These are phyloP conservation scores for Cephus rjabovi DNA, from an alignment of 2,888 invertebrate species.

Conservation along the genomic window DNA sequence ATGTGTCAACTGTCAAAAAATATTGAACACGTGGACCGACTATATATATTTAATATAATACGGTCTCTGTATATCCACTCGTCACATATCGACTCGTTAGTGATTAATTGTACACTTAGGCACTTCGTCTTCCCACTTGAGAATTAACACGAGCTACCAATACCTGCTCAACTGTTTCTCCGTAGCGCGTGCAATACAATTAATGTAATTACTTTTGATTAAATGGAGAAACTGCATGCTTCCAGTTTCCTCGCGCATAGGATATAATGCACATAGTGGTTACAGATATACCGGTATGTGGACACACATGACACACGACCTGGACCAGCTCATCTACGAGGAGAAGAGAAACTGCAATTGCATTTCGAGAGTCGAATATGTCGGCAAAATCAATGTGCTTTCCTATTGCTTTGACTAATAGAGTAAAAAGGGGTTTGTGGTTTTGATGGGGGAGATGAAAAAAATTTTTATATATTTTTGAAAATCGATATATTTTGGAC, in stretches of 20 bases:
- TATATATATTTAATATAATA: not conserved
- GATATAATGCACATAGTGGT: not conserved
- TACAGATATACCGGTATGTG: not conserved
- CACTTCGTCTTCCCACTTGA: not conserved
- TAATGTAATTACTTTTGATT: conserved; percentile 59
- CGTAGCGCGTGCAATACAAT: conserved; percentile 44
- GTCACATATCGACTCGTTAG: conserved; percentile 55
- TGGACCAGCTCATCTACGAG: not conserved
- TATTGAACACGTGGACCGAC: too few species aligned
- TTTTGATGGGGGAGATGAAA: too few species aligned
- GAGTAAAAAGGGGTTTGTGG: too few species aligned
- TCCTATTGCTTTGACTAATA: not conserved
- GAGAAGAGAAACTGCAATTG: not conserved
- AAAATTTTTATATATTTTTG: too few species aligned
- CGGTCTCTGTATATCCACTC: not conserved
- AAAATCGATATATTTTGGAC: not conserved
- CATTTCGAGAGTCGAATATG: not conserved
- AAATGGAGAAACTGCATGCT: conserved; percentile 24
- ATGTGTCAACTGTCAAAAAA: too few species aligned
- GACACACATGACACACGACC: not conserved
- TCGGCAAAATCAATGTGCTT: not conserved
- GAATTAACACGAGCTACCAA: not conserved
- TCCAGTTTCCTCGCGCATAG: not conserved
- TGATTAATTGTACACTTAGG: conserved; percentile 54
- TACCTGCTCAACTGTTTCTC: not conserved